Evolutionary conservation across 2,797 vertebrate genomes (phyloP).

Genomic region (Spinus olivaceus): DNA sequence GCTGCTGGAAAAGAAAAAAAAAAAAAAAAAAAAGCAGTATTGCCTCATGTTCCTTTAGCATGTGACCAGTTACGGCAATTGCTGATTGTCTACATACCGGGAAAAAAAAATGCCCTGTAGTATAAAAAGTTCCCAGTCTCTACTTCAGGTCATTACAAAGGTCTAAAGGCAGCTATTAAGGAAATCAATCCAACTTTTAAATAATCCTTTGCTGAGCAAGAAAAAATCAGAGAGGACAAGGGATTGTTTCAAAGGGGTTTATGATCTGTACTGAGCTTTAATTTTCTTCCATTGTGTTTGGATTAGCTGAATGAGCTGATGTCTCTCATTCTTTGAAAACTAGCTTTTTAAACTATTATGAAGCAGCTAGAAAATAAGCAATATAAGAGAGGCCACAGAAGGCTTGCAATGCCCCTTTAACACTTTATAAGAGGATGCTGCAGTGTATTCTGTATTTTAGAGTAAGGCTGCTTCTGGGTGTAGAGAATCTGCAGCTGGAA

Average conservation of each 20-base stretch:
- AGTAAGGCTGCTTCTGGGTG: background rate
- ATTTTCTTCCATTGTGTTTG: background rate
- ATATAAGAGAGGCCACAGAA: background rate
- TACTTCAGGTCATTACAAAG: constrained; percentile 33
- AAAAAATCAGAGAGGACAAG: background rate
- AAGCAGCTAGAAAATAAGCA: background rate
- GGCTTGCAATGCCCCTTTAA: background rate
- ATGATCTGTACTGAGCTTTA: background rate
- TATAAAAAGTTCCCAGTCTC: constrained; percentile 32
- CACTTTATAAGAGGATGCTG: background rate
- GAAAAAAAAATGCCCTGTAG: constrained; percentile 13
- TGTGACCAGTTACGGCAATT: constrained; percentile 55
- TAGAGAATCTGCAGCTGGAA: background rate
- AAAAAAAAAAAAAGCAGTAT: background rate
- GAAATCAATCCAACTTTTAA: background rate
- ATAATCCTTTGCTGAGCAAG: background rate
- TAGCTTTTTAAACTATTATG: background rate
- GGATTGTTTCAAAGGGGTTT: background rate
- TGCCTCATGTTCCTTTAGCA: constrained; percentile 52
- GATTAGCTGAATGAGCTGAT: background rate
- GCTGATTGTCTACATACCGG: constrained; percentile 50
- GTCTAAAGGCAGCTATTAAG: background rate
- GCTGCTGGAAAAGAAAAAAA: constrained; percentile 11
- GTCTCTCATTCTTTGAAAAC: background rate
- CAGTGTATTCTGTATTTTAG: background rate